Conservation (phyloP, 2,797 vertebrate genomes). For the Poeciliopsis gracilis region DNA sequence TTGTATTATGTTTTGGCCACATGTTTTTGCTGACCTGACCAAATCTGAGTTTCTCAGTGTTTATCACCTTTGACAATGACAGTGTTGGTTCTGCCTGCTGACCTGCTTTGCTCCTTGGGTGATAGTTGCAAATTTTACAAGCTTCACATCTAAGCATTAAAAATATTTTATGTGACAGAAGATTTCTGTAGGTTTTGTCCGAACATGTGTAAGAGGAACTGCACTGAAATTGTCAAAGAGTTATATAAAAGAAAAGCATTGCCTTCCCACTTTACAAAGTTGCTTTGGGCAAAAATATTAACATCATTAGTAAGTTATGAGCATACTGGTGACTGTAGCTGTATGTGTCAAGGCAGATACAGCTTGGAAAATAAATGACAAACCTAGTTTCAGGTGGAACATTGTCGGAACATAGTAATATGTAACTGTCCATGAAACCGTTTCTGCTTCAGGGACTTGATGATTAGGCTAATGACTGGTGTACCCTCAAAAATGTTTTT, state of each 20-base stretch:
- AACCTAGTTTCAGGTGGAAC: background rate
- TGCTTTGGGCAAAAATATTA: background rate
- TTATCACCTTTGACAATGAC: background rate
- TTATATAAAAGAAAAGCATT: background rate
- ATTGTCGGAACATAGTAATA: background rate
- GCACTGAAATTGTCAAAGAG: background rate
- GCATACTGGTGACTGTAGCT: background rate
- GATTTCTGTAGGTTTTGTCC: background rate
- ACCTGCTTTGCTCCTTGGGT: background rate
- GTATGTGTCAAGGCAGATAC: background rate
- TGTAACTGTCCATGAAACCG: background rate
- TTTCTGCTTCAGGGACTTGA: background rate
- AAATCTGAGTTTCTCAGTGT: background rate
- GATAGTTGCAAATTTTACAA: background rate
- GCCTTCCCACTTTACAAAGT: background rate
- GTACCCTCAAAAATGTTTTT: background rate
- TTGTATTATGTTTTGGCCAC: background rate
- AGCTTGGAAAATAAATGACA: background rate
- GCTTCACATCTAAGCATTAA: background rate
- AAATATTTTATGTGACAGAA: background rate
- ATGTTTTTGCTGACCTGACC: background rate
- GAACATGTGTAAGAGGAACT: background rate
- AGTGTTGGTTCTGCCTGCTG: background rate
- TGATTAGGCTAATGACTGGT: background rate
- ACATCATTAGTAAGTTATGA: background rate